Conservation (phyloP, 2,113 vertebrate species). For the Canis aureus region DNA sequence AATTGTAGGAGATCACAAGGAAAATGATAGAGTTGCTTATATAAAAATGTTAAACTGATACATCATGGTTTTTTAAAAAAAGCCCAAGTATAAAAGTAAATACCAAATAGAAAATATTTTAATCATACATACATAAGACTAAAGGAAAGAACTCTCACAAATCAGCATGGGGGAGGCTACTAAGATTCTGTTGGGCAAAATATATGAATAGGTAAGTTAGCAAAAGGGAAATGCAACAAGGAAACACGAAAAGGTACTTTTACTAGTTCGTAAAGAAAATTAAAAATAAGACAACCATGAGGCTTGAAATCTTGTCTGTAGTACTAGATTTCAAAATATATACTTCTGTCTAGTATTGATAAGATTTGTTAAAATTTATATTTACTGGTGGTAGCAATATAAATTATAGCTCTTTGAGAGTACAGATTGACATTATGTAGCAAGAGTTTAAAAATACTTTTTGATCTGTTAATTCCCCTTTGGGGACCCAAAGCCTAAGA, state of each 20-base stretch:
- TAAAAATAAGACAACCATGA: background rate
- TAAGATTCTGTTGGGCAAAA: background rate
- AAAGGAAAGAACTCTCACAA: background rate
- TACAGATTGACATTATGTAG: background rate
- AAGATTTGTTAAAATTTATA: background rate
- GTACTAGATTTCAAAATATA: background rate
- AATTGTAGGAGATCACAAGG: background rate
- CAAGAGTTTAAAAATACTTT: background rate
- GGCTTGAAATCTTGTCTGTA: background rate
- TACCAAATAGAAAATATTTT: background rate
- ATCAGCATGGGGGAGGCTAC: background rate
- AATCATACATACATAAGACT: background rate
- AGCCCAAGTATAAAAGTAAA: background rate
- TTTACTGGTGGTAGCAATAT: background rate
- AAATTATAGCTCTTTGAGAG: background rate
- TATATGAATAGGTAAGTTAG: background rate
- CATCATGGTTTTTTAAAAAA: background rate
- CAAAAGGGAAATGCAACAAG: background rate
- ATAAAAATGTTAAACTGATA: background rate
- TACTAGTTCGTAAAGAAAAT: background rate
- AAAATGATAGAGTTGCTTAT: background rate
- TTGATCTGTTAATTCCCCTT: background rate
- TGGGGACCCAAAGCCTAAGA: background rate
- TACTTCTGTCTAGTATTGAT: background rate
- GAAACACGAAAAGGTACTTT: background rate